Evolutionary conservation across 2,797 vertebrate species (phyloP), one percentile per base, ranked within the genome.

Genomic region (Dallia pectoralis): DNA sequence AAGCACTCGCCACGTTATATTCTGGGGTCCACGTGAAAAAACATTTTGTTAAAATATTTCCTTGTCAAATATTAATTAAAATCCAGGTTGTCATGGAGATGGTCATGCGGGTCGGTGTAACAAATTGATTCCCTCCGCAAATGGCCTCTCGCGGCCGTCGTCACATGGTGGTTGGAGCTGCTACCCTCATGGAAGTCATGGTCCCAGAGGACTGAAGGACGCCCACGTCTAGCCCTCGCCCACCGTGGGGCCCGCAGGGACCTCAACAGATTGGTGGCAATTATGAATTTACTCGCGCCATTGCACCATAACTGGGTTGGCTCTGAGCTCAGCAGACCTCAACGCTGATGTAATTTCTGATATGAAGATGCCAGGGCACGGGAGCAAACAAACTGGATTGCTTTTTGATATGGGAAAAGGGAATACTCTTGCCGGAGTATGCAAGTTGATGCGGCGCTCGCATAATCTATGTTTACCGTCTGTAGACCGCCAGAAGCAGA

Each of bases 11-110:
- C 36, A 5, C 36, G 9, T 40, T 40, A 40, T 6, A 2, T 40
- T 40, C 5, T 40, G 36, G n/a, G 36, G 36, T 6, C n/a, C 51
- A 56, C n/a, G 8, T 56, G 51, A 56, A 56, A 12, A 25, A n/a
- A 59, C n/a, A n/a, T 51, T 51, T 22, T 56, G 9, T 56, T 22
- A n/a, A 56, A 2, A 56, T 59, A 25, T 56, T 25, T 27, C 40
- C 40, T 47, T 53, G n/a, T 56, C 48, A 47, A 25, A 65, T 59
- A 47, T 67, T 48, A 59, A 76, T 76, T 72, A 67, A 53, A 72
- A 48, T n/a, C 27, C 51, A 59, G 33, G 74, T 76, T 72, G 70
- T 72, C 64, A 67, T 72, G 69, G 70, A 61, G 69, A 76, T 71
- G 22, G 49, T 27, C 33, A 19, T 22, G 33, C 62, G 11, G 62